A percentile compares a stretch with the other conserved stretches of the same genome.
phyloP scores from a whole-genome alignment of 2,797 vertebrate genomes.

The Simalia tracyae region DNA sequence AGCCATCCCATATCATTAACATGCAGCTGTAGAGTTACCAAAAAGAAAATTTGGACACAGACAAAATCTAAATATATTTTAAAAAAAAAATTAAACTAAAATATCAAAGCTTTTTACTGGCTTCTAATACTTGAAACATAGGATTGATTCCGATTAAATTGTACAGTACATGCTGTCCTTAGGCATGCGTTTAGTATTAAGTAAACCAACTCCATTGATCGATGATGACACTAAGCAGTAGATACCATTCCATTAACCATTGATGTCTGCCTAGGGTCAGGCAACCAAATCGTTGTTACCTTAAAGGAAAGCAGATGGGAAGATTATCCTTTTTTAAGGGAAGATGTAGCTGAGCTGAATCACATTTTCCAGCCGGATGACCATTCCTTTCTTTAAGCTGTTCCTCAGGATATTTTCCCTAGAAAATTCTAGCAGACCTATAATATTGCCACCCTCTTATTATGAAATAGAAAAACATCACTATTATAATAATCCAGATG shows the following conservation, averaged over 20 bases:
- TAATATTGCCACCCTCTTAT: background rate
- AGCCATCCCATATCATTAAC: conserved; percentile 4
- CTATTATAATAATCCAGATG: background rate
- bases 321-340: background rate
- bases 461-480: background rate
- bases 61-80: background rate
- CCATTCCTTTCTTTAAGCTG: fast-evolving
- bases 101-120: background rate
- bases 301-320: background rate
- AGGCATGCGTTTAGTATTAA: background rate
- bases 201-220: background rate
- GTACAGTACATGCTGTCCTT: background rate
- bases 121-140: conserved; percentile 14
- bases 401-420: background rate
- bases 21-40: conserved; percentile 29
- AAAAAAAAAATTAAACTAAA: background rate
- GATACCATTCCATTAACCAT: background rate
- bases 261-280: background rate
- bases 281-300: background rate
- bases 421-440: background rate
- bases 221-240: background rate
- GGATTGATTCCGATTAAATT: conserved; percentile 25
- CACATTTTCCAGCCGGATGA: background rate
- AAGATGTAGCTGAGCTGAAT: background rate
- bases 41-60: background rate